Evolutionary conservation across 2,888 invertebrate species (phyloP), one percentile per base, ranked within the genome.

Genomic region (Nomada ruficornis): DNA sequence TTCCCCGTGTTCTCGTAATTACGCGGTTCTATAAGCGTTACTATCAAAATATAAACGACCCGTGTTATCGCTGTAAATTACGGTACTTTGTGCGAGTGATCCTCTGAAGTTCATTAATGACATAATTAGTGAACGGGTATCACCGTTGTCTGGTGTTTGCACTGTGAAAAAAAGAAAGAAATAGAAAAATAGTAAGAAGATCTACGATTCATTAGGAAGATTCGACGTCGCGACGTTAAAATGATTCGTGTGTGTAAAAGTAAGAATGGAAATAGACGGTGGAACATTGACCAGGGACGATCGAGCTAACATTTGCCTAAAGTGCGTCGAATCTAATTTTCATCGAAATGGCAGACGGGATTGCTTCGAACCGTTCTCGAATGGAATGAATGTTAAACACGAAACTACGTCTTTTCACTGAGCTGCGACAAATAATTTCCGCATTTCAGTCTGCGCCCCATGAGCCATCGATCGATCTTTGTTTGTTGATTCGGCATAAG

Each of bases 401-500:
- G 11, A 23, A 2, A 59, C 2, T 2, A 59, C 29, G 23, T 23
- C 44, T 13, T 11, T 18, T 29, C 11, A 11, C 64, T 18, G 47
- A 9, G 23, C 26, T 0, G 54, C 18, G 55, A 11, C 11, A 70
- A 47, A 2, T n/a, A 26, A 42, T 70, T 70, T 42, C 36, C 59
- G 18, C 29, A 42, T 36, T 36, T 36, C 36, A 36, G 7, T 36
- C 36, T 7, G 36, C 36, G 9, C 36, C 70, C 75, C 55, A 72
- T 70, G 82, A 83, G 77, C 55, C 65, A 55, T 65, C 47, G 15
- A 36, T 7, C 54, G 57, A 42, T 57, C 36, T 36, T n/a, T 29
- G n/a, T 80, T 62, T 75, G 70, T 72, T 74, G 74, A 68, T 71
- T 69, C 59, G 73, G 23, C 60, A 10, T 47, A 69, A 10, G 74